Percentiles rank a stretch among this genome's conserved stretches.
Conservation (phyloP, 2,888 invertebrate genomes). For the Ormyrus rosae region DNA sequence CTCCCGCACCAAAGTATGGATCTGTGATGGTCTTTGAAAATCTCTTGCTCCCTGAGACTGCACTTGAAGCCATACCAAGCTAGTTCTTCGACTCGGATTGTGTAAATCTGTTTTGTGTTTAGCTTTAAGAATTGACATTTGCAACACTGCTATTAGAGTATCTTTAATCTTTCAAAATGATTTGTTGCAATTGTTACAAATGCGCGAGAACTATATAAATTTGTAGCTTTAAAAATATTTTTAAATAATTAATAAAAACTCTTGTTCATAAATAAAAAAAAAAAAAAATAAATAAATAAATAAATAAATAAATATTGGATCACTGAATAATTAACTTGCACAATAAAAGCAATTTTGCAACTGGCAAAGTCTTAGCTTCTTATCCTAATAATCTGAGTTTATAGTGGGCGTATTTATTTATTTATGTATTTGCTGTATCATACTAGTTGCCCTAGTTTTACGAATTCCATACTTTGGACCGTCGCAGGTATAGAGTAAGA, state of each 20-base stretch:
- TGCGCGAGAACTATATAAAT: no score
- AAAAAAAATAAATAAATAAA: neutral
- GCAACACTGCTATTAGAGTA: constrained; percentile 53
- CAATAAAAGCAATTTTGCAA: constrained; percentile 63
- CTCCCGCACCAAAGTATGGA: constrained; percentile 76
- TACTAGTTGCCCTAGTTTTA: constrained; percentile 68
- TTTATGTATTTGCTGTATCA: constrained; percentile 58
- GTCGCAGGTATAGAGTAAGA: constrained; percentile 75
- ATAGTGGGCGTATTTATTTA: constrained; percentile 31
- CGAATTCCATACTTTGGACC: constrained; percentile 75
- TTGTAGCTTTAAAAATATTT: neutral
- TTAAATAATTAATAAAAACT: neutral
- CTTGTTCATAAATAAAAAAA: constrained; percentile 31
- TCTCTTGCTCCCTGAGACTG: constrained; percentile 69
- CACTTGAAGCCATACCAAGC: constrained; percentile 64
- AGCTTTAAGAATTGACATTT: constrained; percentile 58
- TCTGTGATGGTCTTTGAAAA: constrained; percentile 72
- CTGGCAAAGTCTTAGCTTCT: constrained; percentile 62
- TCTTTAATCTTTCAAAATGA: constrained; percentile 46
- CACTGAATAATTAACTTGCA: no score
- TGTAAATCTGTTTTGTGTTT: constrained; percentile 58
- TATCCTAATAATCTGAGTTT: constrained; percentile 64
- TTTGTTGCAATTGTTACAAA: no score
- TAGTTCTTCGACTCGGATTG: constrained; percentile 64
- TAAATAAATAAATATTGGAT: constrained; percentile 1